These are phyloP conservation scores for Entelurus aequoreus DNA, from an alignment of 2,113 vertebrate species.

Conservation along the genomic window DNA sequence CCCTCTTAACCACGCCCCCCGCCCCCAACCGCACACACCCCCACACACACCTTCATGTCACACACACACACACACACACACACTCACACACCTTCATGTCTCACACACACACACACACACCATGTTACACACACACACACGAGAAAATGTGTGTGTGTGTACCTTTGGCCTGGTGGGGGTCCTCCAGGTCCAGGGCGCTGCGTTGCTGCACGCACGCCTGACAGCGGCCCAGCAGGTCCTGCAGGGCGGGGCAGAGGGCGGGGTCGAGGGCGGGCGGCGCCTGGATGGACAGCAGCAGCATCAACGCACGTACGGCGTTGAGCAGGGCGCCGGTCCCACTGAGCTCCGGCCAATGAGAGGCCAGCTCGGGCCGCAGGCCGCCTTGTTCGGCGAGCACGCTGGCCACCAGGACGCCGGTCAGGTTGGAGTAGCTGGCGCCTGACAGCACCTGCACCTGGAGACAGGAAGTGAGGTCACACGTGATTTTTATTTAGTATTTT, in stretches of 20 bases:
- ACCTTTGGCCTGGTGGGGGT: slow-evolving; percentile 94
- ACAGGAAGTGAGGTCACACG: background rate
- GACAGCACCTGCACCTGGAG: slow-evolving; percentile 92
- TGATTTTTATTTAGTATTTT: too few species aligned
- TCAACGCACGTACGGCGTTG: slow-evolving; percentile 88
- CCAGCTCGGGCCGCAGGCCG: slow-evolving; percentile 86
- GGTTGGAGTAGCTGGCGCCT: slow-evolving; percentile 88
- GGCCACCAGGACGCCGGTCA: slow-evolving; percentile 87
- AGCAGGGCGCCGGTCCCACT: slow-evolving; percentile 91
- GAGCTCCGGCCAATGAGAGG: slow-evolving; percentile 84
- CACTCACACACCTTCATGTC: too few species aligned
- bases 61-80: too few species aligned
- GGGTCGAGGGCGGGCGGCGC: slow-evolving; percentile 86
- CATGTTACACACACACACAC: too few species aligned
- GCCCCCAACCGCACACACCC: too few species aligned
- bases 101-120: too few species aligned
- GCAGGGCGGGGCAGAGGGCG: slow-evolving; percentile 86
- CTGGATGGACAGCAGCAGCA: slow-evolving; percentile 90
- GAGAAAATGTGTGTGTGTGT: background rate
- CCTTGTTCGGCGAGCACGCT: slow-evolving; percentile 94
- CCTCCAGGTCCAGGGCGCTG: slow-evolving; percentile 87
- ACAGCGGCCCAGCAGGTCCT: slow-evolving; percentile 89
- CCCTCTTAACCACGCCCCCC: too few species aligned
- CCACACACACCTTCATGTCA: too few species aligned
- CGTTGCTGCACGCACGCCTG: slow-evolving; percentile 87